Evolutionary conservation across 1,140 invertebrate species (phyloP).

Genomic region (Chrysomallon squamiferum): DNA sequence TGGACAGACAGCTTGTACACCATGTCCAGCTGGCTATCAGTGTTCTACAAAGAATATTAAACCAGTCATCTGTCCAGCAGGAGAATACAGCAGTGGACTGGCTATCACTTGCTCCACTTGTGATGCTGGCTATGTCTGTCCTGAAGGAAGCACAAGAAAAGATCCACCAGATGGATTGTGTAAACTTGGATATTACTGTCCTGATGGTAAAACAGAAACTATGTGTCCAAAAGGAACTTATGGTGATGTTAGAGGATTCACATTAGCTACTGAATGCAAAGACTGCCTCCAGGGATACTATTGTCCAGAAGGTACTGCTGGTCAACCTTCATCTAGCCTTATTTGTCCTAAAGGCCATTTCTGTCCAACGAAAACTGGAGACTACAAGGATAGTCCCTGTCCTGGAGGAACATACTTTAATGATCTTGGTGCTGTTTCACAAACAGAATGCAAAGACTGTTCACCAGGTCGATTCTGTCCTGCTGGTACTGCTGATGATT

Average conservation of each 20-base stretch:
- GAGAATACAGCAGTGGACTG: slow-evolving; percentile 41
- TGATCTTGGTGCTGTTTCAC: slow-evolving; percentile 30
- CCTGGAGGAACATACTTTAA: slow-evolving; percentile 47
- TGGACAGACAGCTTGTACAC: slow-evolving; percentile 41
- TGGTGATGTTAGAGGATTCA: slow-evolving; percentile 41
- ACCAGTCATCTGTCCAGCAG: slow-evolving; percentile 49
- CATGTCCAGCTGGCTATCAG: slow-evolving; percentile 51
- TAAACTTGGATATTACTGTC: slow-evolving; percentile 55
- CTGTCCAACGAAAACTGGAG: slow-evolving; percentile 44
- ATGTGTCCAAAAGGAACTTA: slow-evolving; percentile 50
- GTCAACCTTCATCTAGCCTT: slow-evolving; percentile 36
- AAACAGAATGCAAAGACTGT: slow-evolving; percentile 43
- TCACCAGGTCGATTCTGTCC: slow-evolving; percentile 50
- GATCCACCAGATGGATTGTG: slow-evolving; percentile 42
- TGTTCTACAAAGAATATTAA: slow-evolving; percentile 28
- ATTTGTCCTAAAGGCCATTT: slow-evolving; percentile 49
- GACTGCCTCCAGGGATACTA: slow-evolving; percentile 52
- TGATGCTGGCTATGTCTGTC: slow-evolving; percentile 51
- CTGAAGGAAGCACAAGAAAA: slow-evolving; percentile 45
- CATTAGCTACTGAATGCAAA: slow-evolving; percentile 32
- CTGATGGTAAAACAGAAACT: slow-evolving; percentile 40
- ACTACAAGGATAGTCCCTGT: slow-evolving; percentile 48
- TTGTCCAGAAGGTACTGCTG: slow-evolving; percentile 52
- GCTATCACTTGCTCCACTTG: slow-evolving; percentile 36
- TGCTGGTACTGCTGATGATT: slow-evolving; percentile 45